phyloP scores from a whole-genome alignment of 2,113 vertebrate genomes.

The Sylvilagus bachmani region DNA sequence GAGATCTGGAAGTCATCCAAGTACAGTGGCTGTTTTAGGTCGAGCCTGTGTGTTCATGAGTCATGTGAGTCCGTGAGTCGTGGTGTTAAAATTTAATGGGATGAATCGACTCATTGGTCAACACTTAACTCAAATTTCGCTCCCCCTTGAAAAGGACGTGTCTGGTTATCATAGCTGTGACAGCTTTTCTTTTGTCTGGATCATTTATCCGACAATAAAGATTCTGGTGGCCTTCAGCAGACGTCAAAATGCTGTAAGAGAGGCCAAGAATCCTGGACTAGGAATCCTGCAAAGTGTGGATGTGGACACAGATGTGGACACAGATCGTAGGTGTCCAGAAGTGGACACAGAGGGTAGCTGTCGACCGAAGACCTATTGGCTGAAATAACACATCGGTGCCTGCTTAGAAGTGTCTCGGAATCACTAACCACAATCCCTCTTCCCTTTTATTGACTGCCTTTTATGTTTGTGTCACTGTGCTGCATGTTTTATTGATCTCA shows the following conservation, averaged over 20 bases:
- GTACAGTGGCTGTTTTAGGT: background rate
- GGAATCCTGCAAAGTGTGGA: background rate
- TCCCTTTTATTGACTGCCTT: slow-evolving; percentile 74
- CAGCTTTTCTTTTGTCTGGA: background rate
- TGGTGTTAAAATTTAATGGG: rapidly evolving
- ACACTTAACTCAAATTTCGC: background rate
- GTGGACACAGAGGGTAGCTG: background rate
- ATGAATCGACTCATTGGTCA: background rate
- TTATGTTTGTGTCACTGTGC: slow-evolving; percentile 73
- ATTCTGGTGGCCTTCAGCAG: background rate
- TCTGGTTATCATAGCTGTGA: background rate
- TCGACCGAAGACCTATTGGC: background rate
- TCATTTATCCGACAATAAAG: background rate
- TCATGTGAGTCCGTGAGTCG: too few relatives aligned
- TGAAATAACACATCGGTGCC: slow-evolving; percentile 27
- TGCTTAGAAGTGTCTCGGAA: slow-evolving; percentile 45
- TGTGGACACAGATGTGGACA: background rate
- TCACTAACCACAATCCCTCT: slow-evolving; percentile 59
- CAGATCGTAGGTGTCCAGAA: background rate
- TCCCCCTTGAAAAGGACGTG: background rate
- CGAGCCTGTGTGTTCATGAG: background rate
- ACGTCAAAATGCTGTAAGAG: background rate
- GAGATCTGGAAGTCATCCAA: background rate
- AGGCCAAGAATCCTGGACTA: background rate
- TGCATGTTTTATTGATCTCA: slow-evolving; percentile 76